These are phyloP conservation scores for Machimus atricapillus DNA, from an alignment of 2,888 invertebrate genomes.

Conservation along the genomic window DNA sequence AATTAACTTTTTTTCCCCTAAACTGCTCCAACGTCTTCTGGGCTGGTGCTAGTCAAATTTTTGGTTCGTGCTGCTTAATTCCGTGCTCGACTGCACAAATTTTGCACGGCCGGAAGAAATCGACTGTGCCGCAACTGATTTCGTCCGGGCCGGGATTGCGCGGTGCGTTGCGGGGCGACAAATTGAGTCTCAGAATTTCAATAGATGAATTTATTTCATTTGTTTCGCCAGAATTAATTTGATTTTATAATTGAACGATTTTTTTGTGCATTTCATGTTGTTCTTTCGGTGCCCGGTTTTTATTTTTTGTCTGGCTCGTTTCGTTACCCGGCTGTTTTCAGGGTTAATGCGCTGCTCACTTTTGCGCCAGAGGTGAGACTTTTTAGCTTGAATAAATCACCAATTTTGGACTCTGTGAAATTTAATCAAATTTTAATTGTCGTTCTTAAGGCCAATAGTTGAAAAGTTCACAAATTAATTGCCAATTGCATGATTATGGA, in stretches of 20 bases:
- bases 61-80: not conserved
- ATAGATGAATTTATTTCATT: constrained; percentile 25
- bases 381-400: not conserved
- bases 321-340: not conserved
- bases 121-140: not conserved
- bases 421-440: not conserved
- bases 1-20: constrained; percentile 1
- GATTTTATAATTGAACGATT: constrained; percentile 3
- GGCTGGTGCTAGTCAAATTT: not conserved
- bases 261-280: constrained; percentile 4
- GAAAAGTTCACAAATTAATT: not conserved
- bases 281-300: not conserved
- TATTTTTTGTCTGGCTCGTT: not conserved
- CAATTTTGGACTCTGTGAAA: not conserved
- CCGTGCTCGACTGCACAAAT: constrained; percentile 17
- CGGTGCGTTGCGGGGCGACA: not conserved
- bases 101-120: constrained; percentile 18
- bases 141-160: not conserved
- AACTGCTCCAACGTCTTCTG: not conserved
- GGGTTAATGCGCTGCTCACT: not conserved
- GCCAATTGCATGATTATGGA: not conserved
- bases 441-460: not conserved
- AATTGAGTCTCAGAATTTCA: constrained; percentile 15
- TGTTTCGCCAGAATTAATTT: constrained; percentile 30
- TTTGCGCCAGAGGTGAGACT: not conserved